phyloP scores from a whole-genome alignment of 2,888 invertebrate genomes.

The Epistrophella euchroma region DNA sequence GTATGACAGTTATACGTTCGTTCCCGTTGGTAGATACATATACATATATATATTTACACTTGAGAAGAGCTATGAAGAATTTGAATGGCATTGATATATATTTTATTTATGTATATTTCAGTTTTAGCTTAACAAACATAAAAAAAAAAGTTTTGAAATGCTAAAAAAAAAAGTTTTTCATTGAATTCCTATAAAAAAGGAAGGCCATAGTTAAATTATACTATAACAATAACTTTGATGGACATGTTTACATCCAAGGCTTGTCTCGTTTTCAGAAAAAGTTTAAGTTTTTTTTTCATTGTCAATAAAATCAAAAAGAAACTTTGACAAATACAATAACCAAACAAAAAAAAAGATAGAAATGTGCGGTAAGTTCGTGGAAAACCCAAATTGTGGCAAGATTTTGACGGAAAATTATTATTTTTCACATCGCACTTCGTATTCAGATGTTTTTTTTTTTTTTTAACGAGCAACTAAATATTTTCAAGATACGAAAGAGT shows the following conservation, averaged over 20 bases:
- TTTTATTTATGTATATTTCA: neutral
- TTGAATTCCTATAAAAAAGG: neutral
- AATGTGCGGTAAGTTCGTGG: neutral
- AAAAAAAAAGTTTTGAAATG: constrained; percentile 19
- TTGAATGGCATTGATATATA: constrained; percentile 11
- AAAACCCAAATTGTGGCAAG: neutral
- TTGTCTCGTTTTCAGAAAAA: neutral
- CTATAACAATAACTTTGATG: neutral
- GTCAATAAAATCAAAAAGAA: neutral
- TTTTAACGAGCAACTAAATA: no score
- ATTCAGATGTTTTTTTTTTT: no score
- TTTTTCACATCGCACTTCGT: no score
- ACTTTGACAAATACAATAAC: neutral
- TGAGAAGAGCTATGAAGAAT: neutral
- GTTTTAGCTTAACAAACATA: neutral
- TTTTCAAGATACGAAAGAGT: no score
- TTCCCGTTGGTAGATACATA: neutral
- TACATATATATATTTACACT: no score
- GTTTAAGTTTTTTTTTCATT: neutral
- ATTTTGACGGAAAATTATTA: no score
- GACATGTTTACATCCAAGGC: constrained; percentile 9
- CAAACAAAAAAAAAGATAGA: neutral
- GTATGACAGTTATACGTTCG: neutral
- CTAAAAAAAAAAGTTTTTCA: constrained; percentile 5
- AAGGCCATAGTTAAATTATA: constrained; percentile 6